Conservation (phyloP, 2,888 invertebrate species). For the Eucriotettix oculatus region DNA sequence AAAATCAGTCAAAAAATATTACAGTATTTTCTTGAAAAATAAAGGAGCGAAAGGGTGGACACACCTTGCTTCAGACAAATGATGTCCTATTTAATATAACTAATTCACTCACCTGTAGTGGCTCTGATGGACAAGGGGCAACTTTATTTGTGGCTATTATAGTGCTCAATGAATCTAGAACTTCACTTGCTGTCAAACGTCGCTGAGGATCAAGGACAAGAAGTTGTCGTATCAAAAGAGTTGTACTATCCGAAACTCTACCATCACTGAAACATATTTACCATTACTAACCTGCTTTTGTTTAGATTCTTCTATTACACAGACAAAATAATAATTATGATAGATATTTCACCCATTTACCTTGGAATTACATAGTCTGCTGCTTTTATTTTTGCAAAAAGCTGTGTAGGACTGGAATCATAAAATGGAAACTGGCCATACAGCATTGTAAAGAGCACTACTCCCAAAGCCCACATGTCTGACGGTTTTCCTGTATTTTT, state of each 20-base stretch:
- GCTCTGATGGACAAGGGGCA: conserved; percentile 15
- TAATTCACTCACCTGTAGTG: conserved; percentile 16
- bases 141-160: conserved; percentile 26
- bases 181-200: conserved; percentile 48
- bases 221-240: conserved; percentile 36
- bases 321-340: conserved; percentile 19
- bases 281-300: no score
- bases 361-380: conserved; percentile 57
- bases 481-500: conserved; percentile 41
- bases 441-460: conserved; percentile 61
- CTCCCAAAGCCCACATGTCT: conserved; percentile 71
- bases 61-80: no score
- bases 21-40: no score
- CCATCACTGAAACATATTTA: no score
- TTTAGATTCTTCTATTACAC: no score
- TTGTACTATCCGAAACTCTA: no score
- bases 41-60: no score
- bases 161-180: conserved; percentile 38
- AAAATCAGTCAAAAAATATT: no score
- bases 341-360: conserved; percentile 26
- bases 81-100: no score
- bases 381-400: conserved; percentile 58
- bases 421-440: conserved; percentile 72
- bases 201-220: conserved; percentile 49
- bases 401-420: conserved; percentile 51